Evolutionary conservation across 2,888 invertebrate genomes (phyloP), one percentile per base, ranked within the genome.

Genomic region (Eledona agricola): DNA sequence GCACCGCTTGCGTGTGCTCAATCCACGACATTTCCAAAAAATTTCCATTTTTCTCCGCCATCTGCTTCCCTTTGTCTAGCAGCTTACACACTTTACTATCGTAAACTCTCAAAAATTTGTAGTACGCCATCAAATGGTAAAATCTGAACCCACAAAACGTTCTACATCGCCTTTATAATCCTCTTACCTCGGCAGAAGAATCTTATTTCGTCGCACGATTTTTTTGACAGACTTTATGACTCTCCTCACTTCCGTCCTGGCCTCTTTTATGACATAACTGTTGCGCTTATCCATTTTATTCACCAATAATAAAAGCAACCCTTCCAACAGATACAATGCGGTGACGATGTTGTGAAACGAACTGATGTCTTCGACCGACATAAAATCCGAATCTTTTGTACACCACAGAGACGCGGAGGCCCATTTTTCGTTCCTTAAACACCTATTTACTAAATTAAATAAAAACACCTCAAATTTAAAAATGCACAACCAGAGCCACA

Each of bases 401-500:
- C 20, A 49, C 84, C 84, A 85, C 6, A 80, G 64, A 2, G 76
- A 73, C 0, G 82, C 79, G 15, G 78, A 76, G 65, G 84, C 84
- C 82, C 83, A 85, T 25, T 82, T 79, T 13, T 78, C 78, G 23
- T 77, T 76, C 60, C 86, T 74, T 6, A 84, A 69, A 17, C 80
- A 81, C n/a, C n/a, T n/a, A n/a, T n/a, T n/a, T n/a, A n/a, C n/a
- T n/a, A n/a, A n/a, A n/a, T n/a, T n/a, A n/a, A n/a, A n/a, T n/a
- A n/a, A n/a, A n/a, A n/a, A n/a, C n/a, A n/a, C n/a, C n/a, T n/a
- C n/a, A n/a, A n/a, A n/a, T n/a, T n/a, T n/a, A n/a, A n/a, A n/a
- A n/a, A n/a, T n/a, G n/a, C n/a, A n/a, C n/a, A n/a, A n/a, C 85
- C 84, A 79, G 12, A 85, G 73, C 85, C 85, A 85, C 79, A 84